Evolutionary conservation across 2,113 vertebrate species (phyloP).

Genomic region (Lepisosteus oculatus): DNA sequence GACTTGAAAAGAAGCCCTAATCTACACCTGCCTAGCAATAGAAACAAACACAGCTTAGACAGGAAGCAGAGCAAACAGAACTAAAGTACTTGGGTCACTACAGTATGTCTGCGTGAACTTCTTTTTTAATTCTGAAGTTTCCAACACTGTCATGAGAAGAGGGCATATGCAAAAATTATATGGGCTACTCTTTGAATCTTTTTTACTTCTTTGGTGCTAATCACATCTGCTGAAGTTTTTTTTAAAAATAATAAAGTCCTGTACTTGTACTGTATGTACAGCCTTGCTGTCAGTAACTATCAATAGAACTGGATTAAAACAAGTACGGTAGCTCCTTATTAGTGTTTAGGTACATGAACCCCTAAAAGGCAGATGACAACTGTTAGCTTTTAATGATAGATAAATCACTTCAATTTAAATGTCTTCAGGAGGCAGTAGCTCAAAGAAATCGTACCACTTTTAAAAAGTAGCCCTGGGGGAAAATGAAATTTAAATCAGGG

Average conservation of each 20-base stretch:
- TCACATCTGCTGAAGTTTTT: constrained; percentile 9
- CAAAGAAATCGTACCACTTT: too few species aligned
- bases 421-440: too few species aligned
- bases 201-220: too few species aligned
- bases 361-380: too few species aligned
- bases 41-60: constrained; percentile 39
- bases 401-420: too few species aligned
- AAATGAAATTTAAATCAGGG: too few species aligned
- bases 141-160: not conserved
- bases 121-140: not conserved
- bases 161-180: not conserved
- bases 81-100: not conserved
- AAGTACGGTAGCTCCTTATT: too few species aligned
- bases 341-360: too few species aligned
- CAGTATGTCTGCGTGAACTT: not conserved
- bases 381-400: too few species aligned
- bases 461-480: too few species aligned
- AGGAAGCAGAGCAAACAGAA: constrained; percentile 25
- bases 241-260: not conserved
- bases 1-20: constrained; percentile 6
- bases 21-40: constrained; percentile 36
- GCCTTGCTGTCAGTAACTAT: not conserved
- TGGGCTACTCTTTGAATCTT: too few species aligned
- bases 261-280: not conserved
- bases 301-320: too few species aligned